Conservation (phyloP, 2,888 invertebrate genomes). For the Julus scanicus region DNA sequence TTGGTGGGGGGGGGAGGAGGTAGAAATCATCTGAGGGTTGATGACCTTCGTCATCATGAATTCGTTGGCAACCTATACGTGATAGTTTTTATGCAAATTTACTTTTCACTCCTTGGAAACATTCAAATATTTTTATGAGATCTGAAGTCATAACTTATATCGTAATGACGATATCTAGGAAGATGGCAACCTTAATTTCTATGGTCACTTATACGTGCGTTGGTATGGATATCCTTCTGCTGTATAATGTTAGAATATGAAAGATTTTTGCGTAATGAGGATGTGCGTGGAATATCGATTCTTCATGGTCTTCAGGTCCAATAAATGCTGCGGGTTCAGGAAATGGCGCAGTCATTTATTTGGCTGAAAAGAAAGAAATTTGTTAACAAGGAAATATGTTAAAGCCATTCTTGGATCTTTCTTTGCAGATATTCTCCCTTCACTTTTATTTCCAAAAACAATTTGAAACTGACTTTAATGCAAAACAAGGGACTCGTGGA, state of each 20-base stretch:
- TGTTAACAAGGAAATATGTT: neutral
- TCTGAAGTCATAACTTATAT: neutral
- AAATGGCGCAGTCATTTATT: slow-evolving; percentile 36
- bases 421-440: neutral
- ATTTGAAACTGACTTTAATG: neutral
- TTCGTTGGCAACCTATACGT: neutral
- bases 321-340: neutral
- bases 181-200: neutral
- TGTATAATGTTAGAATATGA: neutral
- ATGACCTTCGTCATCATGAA: neutral
- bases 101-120: neutral
- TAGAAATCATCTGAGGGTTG: neutral
- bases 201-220: neutral
- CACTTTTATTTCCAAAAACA: neutral
- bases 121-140: slow-evolving; percentile 28
- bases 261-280: slow-evolving; percentile 10
- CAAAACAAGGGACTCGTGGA: neutral
- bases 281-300: neutral
- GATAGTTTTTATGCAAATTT: neutral
- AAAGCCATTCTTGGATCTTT: neutral
- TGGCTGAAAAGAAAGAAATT: neutral
- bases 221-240: neutral
- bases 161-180: neutral
- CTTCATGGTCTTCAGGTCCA: neutral
- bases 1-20: too few relatives aligned